Base-by-base conservation (phyloP, 2,888 invertebrate genomes). In the Parthenolecanium corni region DNA sequence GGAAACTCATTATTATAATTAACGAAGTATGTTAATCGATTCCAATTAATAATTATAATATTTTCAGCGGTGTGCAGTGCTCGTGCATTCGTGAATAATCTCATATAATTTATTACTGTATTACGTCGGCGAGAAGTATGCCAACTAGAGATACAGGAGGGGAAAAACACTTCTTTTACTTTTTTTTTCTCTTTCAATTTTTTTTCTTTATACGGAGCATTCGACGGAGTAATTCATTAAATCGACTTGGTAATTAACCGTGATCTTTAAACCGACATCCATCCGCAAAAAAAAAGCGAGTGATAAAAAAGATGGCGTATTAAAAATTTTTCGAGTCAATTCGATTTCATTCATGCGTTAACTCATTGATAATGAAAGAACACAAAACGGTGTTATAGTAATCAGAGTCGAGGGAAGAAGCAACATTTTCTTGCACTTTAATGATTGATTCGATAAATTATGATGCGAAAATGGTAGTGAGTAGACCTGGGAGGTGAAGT, bases 271-370 rank as follows among this genome's bases (percentile, higher is more conserved):
- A 9, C 31, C 4, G 31, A 31, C 31, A 31, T 9, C 9, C 31
- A 31, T 31, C 5, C 31, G 9, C 9, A 9, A 31, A 31, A 9
- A 31, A 31, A 31, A 9, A 31, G 31, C 5, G 31, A 6, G 9
- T 9, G 9, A 31, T 6, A 31, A 31, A 6, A 9, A 31, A 31
- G 9, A 4, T 4, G 31, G 31, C 31, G 31, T 31, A 6, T 31
- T 31, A 31, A 31, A 36, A 51, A 36, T 61, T 61, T 40, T 40
- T 49, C 23, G 16, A 61, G 38, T 61, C 49, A 51, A 61, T 61
- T 61, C 51, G 40, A 61, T 49, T 61, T 61, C 51, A 51, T 47
- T 40, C 38, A 61, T n/a, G 61, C 61, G 61, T 61, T 23, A 61
- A 49, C 36, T 61, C 40, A 23, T 49, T 49, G 61, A 61, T 61